These are phyloP conservation scores for Aleiodes sp. DNA, from an alignment of 1,140 invertebrate species.

Conservation along the genomic window DNA sequence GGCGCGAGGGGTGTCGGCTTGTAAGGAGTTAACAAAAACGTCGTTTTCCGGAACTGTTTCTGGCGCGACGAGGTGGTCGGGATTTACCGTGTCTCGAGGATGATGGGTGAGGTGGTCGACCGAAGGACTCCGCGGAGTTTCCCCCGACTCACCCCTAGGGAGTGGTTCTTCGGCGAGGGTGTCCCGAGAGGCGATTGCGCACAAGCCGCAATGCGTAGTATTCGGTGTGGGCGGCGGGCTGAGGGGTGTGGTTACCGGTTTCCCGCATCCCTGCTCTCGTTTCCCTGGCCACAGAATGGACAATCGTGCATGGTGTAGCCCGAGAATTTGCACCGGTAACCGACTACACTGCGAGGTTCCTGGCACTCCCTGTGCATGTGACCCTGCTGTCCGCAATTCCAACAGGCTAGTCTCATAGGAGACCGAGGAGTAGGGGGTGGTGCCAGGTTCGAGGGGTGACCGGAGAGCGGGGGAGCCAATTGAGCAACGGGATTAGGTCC, in stretches of 20 bases:
- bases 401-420: not conserved
- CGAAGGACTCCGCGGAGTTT: too few relatives aligned
- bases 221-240: not conserved
- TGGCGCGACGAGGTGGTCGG: not conserved
- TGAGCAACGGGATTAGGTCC: too few relatives aligned
- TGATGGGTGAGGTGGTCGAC: too few relatives aligned
- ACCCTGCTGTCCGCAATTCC: not conserved
- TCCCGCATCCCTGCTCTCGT: not conserved
- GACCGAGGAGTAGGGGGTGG: too few relatives aligned
- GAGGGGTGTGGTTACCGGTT: not conserved
- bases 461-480: too few relatives aligned
- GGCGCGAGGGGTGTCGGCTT: not conserved
- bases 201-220: not conserved
- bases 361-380: not conserved
- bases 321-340: not conserved
- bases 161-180: too few relatives aligned
- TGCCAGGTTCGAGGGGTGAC: too few relatives aligned
- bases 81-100: too few relatives aligned
- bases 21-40: not conserved
- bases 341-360: not conserved
- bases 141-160: too few relatives aligned
- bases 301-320: not conserved
- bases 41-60: not conserved
- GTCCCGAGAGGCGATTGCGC: too few relatives aligned
- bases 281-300: not conserved